Evolutionary conservation across 2,113 vertebrate genomes (phyloP), one percentile per base, ranked within the genome.

Genomic region (Eulacestoma nigropectus): DNA sequence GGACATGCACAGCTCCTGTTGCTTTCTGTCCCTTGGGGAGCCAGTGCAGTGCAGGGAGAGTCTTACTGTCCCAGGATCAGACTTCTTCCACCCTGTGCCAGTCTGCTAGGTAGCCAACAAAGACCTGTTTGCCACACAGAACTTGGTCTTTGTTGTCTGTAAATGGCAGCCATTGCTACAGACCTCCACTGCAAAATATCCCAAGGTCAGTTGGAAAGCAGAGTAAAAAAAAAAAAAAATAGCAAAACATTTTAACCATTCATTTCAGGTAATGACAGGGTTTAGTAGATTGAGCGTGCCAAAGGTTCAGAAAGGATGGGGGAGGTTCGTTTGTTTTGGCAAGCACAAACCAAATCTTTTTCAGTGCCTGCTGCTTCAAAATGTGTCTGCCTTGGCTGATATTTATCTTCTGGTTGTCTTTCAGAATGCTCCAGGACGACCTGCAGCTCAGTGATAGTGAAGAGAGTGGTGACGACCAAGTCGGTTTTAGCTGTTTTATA

Each of bases 391-490:
- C 50, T 92, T 79, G 80, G 89, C 83, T 95, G 87, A 92, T 79
- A 39, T 33, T 57, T 94, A 35, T 94, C 59, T 96, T 97, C 67
- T 96, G 69, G 41, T 80, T 96, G 63, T 86, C 70, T 90, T 86
- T 96, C 95, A 98, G 98, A 89, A 97, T 95, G 94, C 97, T 98
- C 25, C 97, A 97, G 93, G 96, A 98, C 18, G 98, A 98, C 93
- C 98, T 98, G 73, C 97, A 98, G 90, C 95, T 98, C 97, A 98
- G 98, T 89, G 98, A 98, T 93, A 98, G 98, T 82, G 98, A 98
- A 81, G 98, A 98, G 69, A 98, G 98, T 82, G 98, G 97, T 84
- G 87, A 90, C 11, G 97, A 98, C 32, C 97, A 98, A 85, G 98
- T 98, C 76, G 97, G 98, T 97, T 84, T 79, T 83, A 80, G 63